These are phyloP conservation scores for Euplagia quadripunctaria DNA, from an alignment of 2,888 invertebrate genomes.

Conservation along the genomic window DNA sequence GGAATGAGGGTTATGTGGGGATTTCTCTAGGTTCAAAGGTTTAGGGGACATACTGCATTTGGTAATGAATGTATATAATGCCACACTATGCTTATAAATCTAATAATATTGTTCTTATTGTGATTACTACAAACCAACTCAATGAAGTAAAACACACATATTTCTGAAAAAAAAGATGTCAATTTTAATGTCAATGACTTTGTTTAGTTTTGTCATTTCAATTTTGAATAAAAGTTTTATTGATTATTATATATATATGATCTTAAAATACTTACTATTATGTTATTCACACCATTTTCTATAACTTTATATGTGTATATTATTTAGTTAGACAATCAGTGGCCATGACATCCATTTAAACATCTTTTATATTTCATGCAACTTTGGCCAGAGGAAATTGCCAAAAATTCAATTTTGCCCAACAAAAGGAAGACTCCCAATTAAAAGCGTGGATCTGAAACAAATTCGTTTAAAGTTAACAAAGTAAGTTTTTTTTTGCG, in stretches of 20 bases:
- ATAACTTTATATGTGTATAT: neutral
- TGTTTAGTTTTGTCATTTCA: too few relatives aligned
- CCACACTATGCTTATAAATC: too few relatives aligned
- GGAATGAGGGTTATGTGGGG: neutral
- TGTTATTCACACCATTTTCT: too few relatives aligned
- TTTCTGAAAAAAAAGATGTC: too few relatives aligned
- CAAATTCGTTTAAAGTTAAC: constrained; percentile 35
- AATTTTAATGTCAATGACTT: too few relatives aligned
- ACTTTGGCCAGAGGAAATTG: constrained; percentile 20
- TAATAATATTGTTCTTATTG: neutral
- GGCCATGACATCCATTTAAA: neutral
- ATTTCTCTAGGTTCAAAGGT: neutral
- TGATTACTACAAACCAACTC: neutral
- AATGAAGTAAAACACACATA: neutral
- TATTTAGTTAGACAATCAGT: neutral
- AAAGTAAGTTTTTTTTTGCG: constrained; percentile 23
- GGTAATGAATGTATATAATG: neutral
- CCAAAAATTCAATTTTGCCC: constrained; percentile 32
- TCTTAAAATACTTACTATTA: too few relatives aligned
- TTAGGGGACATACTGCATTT: neutral
- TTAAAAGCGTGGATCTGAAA: constrained; percentile 36
- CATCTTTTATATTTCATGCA: neutral
- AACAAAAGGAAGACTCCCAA: constrained; percentile 34
- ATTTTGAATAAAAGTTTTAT: too few relatives aligned
- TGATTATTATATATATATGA: too few relatives aligned